Percentiles rank a stretch among this genome's conserved stretches.
phyloP scores from a whole-genome alignment of 2,888 invertebrate genomes.

The Lasioglossum morio region DNA sequence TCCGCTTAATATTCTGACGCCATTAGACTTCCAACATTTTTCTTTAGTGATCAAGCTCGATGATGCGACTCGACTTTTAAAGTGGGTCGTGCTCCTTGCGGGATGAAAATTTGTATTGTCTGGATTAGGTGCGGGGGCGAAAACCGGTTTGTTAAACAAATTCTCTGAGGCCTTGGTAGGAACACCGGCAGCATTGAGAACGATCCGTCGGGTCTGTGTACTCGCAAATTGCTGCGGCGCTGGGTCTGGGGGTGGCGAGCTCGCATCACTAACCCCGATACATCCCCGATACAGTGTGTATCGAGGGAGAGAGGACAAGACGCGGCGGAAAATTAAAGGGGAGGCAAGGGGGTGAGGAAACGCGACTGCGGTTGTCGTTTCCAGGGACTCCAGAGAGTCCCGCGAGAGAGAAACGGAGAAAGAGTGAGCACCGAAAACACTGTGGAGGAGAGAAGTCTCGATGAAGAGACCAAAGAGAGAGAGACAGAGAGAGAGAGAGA shows the following conservation, averaged over 20 bases:
- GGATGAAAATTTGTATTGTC: neutral
- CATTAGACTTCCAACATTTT: neutral
- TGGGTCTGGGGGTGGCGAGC: neutral
- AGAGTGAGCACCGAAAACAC: conserved; percentile 34
- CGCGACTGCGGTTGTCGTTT: conserved; percentile 53
- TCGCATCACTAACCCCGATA: conserved; percentile 41
- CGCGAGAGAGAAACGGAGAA: conserved; percentile 18
- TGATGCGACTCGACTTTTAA: neutral
- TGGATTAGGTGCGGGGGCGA: too few relatives aligned
- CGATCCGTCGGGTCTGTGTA: neutral
- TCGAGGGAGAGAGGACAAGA: conserved; percentile 28
- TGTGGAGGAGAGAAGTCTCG: conserved; percentile 1
- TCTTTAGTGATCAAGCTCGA: neutral
- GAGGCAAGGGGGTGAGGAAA: conserved; percentile 19
- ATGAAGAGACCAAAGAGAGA: neutral
- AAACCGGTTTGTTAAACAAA: neutral
- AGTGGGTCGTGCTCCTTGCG: neutral
- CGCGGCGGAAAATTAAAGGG: conserved; percentile 52
- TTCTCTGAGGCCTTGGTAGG: neutral
- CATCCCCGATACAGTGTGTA: conserved; percentile 28
- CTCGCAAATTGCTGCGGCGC: conserved; percentile 11
- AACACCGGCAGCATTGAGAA: neutral
- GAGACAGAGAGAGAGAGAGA: neutral
- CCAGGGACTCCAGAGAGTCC: conserved; percentile 8
- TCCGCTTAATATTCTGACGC: neutral